Conservation (phyloP, 1,140 invertebrate genomes). For the Apocrypta bakeri region DNA sequence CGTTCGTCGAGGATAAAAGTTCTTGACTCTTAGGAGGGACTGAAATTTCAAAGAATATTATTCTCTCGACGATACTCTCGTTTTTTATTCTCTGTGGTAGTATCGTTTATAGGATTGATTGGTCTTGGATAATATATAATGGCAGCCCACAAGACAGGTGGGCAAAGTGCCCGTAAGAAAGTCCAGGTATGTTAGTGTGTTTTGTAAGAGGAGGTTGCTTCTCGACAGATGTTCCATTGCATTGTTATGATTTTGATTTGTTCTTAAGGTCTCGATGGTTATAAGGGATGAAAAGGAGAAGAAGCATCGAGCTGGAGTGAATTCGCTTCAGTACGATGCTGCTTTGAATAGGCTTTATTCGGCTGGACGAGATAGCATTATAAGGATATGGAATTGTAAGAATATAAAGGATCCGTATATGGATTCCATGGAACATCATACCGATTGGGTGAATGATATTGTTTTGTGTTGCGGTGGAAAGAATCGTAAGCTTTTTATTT, state of each 20-base stretch:
- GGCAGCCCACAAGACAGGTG: conserved; percentile 73
- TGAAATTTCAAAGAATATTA: too few species aligned
- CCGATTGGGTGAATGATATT: conserved; percentile 99
- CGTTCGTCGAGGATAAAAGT: too few species aligned
- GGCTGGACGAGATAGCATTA: conserved; percentile 98
- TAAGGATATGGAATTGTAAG: conserved; percentile 95
- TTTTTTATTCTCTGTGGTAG: background rate
- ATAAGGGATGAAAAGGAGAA: conserved; percentile 97
- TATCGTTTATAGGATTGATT: background rate
- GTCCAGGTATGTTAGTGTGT: conserved; percentile 76
- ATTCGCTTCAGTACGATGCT: conserved; percentile 95
- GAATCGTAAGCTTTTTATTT: conserved; percentile 81
- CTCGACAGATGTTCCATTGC: background rate
- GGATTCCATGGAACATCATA: conserved; percentile 98
- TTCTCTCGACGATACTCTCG: too few species aligned
- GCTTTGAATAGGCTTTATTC: conserved; percentile 93
- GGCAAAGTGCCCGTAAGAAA: conserved; percentile 79
- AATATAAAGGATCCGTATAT: conserved; percentile 88
- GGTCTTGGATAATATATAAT: conserved; percentile 55
- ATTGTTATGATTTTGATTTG: background rate
- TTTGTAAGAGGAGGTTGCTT: background rate
- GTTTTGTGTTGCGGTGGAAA: conserved; percentile 97
- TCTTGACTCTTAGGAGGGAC: too few species aligned
- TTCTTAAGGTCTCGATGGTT: conserved; percentile 93
- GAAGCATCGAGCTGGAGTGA: conserved; percentile 95